Conservation (phyloP, 2,797 vertebrate species). For the Crypturellus tataupa region DNA sequence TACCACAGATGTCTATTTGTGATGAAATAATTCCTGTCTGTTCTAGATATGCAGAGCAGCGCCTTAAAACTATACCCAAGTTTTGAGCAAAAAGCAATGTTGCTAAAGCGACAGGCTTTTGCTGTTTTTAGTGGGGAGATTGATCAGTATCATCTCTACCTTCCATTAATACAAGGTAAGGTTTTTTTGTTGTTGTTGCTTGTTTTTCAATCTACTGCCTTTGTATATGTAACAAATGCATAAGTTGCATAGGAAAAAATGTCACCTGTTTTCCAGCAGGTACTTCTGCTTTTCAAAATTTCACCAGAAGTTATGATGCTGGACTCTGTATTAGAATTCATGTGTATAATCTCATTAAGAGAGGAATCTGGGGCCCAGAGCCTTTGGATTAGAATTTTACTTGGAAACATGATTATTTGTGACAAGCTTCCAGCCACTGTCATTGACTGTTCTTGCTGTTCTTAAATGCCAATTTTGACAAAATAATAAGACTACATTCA, state of each 20-base stretch:
- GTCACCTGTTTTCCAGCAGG: not conserved
- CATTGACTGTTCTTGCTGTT: not conserved
- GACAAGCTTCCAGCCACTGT: not conserved
- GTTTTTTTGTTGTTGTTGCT: not conserved
- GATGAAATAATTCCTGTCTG: not conserved
- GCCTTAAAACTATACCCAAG: slow-evolving; percentile 92
- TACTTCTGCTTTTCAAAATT: not conserved
- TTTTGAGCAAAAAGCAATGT: slow-evolving; percentile 94
- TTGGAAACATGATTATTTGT: not conserved
- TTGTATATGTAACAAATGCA: not conserved
- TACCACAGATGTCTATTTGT: not conserved
- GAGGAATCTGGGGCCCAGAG: not conserved
- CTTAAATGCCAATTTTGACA: not conserved
- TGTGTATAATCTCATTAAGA: not conserved
- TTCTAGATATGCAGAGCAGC: slow-evolving; percentile 93
- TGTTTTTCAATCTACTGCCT: not conserved
- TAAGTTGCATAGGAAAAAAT: not conserved
- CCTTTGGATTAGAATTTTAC: not conserved
- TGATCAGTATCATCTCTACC: slow-evolving; percentile 96
- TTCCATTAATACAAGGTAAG: slow-evolving; percentile 97
- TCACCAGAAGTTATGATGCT: not conserved
- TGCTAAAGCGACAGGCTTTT: slow-evolving; percentile 95
- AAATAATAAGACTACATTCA: not conserved
- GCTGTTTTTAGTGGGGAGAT: slow-evolving; percentile 95
- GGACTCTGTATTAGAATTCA: not conserved